Conservation (phyloP, 2,113 vertebrate species). For the Butorides virescens region DNA sequence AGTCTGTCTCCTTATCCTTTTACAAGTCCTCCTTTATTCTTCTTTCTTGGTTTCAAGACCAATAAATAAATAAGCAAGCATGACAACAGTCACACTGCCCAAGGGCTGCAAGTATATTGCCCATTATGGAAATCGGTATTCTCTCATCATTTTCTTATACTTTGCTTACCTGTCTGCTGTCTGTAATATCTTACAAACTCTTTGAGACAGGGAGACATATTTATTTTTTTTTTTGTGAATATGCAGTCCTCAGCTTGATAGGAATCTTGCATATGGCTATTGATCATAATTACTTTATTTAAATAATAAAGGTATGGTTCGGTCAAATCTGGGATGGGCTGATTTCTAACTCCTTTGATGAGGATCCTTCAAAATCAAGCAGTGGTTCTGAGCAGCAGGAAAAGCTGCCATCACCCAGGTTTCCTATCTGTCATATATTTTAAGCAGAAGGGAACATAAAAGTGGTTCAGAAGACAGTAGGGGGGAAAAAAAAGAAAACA, state of each 20-base stretch:
- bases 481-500: rapidly evolving
- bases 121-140: background rate
- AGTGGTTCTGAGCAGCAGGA: background rate
- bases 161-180: background rate
- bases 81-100: background rate
- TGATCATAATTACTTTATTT: background rate
- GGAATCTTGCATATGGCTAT: background rate
- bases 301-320: background rate
- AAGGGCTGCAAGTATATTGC: background rate
- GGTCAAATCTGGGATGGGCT: background rate
- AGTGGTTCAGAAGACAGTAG: background rate
- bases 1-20: background rate
- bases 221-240: background rate
- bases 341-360: background rate
- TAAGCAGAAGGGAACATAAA: background rate
- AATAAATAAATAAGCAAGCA: background rate
- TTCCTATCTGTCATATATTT: background rate
- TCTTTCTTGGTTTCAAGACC: background rate
- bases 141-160: background rate
- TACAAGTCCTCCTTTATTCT: background rate
- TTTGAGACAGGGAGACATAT: background rate
- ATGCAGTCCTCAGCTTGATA: background rate
- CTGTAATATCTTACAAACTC: background rate
- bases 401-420: background rate
- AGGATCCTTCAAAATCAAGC: background rate